Base-by-base conservation (phyloP, 92 coral and sea anemone species). In the Desmophyllum pertusum region DNA sequence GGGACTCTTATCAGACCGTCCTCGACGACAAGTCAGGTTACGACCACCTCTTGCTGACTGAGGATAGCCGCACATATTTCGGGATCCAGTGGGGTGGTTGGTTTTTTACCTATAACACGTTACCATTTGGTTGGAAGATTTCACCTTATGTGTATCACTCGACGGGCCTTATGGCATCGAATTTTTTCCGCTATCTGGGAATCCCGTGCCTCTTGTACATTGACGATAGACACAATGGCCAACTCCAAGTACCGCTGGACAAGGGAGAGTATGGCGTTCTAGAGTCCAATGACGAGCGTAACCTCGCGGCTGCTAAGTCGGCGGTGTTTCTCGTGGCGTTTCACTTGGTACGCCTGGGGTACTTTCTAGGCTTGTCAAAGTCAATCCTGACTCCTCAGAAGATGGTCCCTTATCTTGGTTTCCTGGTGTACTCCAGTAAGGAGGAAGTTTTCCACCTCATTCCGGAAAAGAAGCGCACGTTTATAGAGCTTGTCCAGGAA, bases 61-160 rank as follows among this genome's bases (percentile, higher is more conserved):
- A 72, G 14, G 93, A 81, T 4, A 83, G 91, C 27, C 83, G 88
- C 18, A 68, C 75, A 0, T 83, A 76, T 79, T 90, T 90, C 78
- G 93, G 90, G 1, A 51, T 84, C 40, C 90, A 80, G 52, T 89
- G 93, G 93, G 90, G 81, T 37, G 90, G 91, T 4, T 91, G 91
- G 94, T 88, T 14, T 68, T 88, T 91, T 55, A 45, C 77, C 1
- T 87, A 85, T 62, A 79, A 84, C 75, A 82, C 91, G 17, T 38
- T 91, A 17, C 93, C 93, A 11, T 90, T 90, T 81, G 89, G 92
- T 11, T 89, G 89, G 86, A n/a, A n/a, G n/a, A n/a, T n/a, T n/a
- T n/a, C n/a, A n/a, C n/a, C n/a, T n/a, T n/a, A n/a, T n/a, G n/a
- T 89, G 1, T 85, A 81, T 76, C 93, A 86, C 21, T 31, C 85